These are phyloP conservation scores for Drosophila subobscura DNA, from an alignment of 1,140 invertebrate species.

Conservation along the genomic window DNA sequence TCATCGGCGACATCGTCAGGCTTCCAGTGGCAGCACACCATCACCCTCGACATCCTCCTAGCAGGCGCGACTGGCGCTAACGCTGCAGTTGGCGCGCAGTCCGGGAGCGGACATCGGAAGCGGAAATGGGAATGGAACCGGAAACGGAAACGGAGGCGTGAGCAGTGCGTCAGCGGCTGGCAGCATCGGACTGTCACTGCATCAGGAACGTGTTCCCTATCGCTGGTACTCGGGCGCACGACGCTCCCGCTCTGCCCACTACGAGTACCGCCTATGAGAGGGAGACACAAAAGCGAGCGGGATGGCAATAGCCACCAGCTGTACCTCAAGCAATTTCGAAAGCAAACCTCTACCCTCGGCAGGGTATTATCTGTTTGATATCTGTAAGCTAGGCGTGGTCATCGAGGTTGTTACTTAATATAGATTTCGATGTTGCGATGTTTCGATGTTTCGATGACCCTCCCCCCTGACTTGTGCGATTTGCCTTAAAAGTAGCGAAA, in stretches of 20 bases:
- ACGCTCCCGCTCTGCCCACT: slow-evolving; percentile 77
- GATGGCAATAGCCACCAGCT: slow-evolving; percentile 5
- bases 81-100: slow-evolving; percentile 78
- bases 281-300: slow-evolving; percentile 10
- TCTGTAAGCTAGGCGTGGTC: slow-evolving; percentile 28
- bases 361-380: background rate
- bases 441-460: background rate
- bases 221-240: slow-evolving; percentile 80
- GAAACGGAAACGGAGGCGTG: slow-evolving; percentile 15
- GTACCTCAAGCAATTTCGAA: slow-evolving; percentile 31
- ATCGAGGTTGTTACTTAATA: slow-evolving; percentile 34
- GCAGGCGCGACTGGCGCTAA: slow-evolving; percentile 74
- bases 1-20: slow-evolving; percentile 59
- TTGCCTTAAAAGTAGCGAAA: slow-evolving; percentile 66
- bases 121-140: background rate
- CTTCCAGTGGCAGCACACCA: slow-evolving; percentile 64
- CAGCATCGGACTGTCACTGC: slow-evolving; percentile 40
- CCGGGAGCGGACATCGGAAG: slow-evolving; percentile 68
- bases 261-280: slow-evolving; percentile 74
- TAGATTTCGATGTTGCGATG: slow-evolving; percentile 20
- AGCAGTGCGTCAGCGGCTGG: slow-evolving; percentile 5
- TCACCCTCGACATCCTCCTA: slow-evolving; percentile 79
- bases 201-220: slow-evolving; percentile 70
- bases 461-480: slow-evolving; percentile 57
- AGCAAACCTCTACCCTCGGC: slow-evolving; percentile 14